These are phyloP conservation scores for Drosophila pullipes DNA, from an alignment of 2,888 invertebrate genomes.

Conservation along the genomic window DNA sequence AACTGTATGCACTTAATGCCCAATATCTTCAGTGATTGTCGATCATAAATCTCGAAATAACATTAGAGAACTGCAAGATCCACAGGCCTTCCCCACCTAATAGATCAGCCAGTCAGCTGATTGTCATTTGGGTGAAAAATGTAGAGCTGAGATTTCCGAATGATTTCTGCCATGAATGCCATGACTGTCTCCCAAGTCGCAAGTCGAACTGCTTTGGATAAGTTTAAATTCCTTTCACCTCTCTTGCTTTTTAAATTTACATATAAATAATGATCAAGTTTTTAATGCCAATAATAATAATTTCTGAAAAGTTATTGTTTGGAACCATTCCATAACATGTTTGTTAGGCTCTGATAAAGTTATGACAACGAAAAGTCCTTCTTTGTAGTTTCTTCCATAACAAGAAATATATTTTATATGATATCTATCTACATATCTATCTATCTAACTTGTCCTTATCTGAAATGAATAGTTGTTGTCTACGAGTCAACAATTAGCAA, in stretches of 20 bases:
- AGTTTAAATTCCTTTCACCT: background rate
- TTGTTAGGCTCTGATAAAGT: background rate
- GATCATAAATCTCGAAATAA: slow-evolving; percentile 44
- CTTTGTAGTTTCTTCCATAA: no score
- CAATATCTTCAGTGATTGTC: slow-evolving; percentile 1
- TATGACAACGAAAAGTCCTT: background rate
- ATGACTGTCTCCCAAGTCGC: background rate
- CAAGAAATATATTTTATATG: background rate
- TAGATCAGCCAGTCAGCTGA: no score
- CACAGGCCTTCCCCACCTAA: no score
- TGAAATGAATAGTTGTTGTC: background rate
- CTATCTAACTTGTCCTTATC: background rate
- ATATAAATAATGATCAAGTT: background rate
- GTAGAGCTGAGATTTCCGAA: background rate
- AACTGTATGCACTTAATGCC: background rate
- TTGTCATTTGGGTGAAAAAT: background rate
- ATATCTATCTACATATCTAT: background rate
- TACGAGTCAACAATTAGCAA: slow-evolving; percentile 2
- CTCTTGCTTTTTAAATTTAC: background rate
- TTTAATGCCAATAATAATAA: background rate
- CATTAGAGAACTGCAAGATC: slow-evolving; percentile 7
- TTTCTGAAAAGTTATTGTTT: background rate
- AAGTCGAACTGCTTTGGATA: background rate
- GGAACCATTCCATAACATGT: background rate
- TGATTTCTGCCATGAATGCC: background rate